These are phyloP conservation scores for Hemicrepidius hirtus DNA, from an alignment of 2,888 invertebrate genomes.

Conservation along the genomic window DNA sequence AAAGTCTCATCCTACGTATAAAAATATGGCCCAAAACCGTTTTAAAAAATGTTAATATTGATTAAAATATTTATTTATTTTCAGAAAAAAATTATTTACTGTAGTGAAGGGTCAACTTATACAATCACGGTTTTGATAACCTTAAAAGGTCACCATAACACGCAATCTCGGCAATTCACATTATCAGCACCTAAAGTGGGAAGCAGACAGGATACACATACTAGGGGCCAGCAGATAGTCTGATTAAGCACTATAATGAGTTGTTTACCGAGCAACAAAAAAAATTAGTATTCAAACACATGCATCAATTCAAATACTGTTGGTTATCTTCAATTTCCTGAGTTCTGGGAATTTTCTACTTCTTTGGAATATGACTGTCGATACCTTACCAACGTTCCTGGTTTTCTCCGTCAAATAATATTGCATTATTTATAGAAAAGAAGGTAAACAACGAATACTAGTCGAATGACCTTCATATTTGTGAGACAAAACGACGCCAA, in stretches of 20 bases:
- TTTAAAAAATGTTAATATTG: too few relatives aligned
- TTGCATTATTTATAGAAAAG: background rate
- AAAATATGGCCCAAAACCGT: too few relatives aligned
- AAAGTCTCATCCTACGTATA: too few relatives aligned
- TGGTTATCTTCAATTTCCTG: conserved; percentile 10
- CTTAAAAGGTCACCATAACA: conserved; percentile 14
- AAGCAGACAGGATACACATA: background rate
- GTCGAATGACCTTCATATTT: conserved; percentile 44
- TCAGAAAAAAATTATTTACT: too few relatives aligned
- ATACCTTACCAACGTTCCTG: background rate
- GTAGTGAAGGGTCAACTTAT: too few relatives aligned
- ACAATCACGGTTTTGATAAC: background rate
- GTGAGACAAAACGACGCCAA: conserved; percentile 47
- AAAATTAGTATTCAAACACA: conserved; percentile 6
- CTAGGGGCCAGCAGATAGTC: background rate
- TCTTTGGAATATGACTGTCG: background rate
- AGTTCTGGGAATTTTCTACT: conserved; percentile 8
- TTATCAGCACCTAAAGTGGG: background rate
- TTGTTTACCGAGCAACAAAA: background rate
- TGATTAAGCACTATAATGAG: background rate
- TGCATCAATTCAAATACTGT: background rate
- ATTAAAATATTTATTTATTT: too few relatives aligned
- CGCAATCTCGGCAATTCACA: background rate
- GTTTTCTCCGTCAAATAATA: background rate
- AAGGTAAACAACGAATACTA: conserved; percentile 7